Percentiles rank a stretch among this genome's conserved stretches.
These are phyloP conservation scores for Luperina nickerlii DNA, from an alignment of 2,888 invertebrate species.

Conservation along the genomic window DNA sequence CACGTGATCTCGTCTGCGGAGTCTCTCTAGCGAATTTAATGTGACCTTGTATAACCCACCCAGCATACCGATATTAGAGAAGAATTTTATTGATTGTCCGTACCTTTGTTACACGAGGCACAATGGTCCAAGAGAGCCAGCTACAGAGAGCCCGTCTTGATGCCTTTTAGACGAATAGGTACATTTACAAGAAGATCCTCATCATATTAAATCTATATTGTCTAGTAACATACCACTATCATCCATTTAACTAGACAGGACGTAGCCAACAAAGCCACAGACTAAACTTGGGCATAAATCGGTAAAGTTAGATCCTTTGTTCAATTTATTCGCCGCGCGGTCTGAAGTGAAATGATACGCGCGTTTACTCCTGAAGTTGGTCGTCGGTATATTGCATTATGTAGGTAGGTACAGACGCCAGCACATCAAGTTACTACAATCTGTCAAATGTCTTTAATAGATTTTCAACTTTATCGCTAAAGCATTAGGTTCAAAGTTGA, in stretches of 20 bases:
- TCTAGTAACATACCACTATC: constrained; percentile 35
- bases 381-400: constrained; percentile 42
- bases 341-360: constrained; percentile 56
- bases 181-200: constrained; percentile 37
- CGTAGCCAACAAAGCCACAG: constrained; percentile 34
- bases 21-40: not conserved
- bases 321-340: constrained; percentile 22
- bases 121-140: not conserved
- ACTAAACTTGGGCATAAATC: constrained; percentile 48
- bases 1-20: too few species aligned
- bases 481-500: too few species aligned
- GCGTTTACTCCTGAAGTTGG: constrained; percentile 49
- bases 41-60: not conserved
- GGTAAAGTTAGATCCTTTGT: constrained; percentile 61
- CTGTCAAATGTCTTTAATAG: too few species aligned
- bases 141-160: not conserved
- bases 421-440: too few species aligned
- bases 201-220: constrained; percentile 45
- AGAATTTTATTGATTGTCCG: not conserved
- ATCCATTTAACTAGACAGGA: constrained; percentile 39
- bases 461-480: too few species aligned
- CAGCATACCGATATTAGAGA: not conserved
- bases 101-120: constrained; percentile 8
- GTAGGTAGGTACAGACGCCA: too few species aligned
- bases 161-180: not conserved